Base-by-base conservation (phyloP, 2,113 vertebrate species). In the Excalfactoria chinensis region DNA sequence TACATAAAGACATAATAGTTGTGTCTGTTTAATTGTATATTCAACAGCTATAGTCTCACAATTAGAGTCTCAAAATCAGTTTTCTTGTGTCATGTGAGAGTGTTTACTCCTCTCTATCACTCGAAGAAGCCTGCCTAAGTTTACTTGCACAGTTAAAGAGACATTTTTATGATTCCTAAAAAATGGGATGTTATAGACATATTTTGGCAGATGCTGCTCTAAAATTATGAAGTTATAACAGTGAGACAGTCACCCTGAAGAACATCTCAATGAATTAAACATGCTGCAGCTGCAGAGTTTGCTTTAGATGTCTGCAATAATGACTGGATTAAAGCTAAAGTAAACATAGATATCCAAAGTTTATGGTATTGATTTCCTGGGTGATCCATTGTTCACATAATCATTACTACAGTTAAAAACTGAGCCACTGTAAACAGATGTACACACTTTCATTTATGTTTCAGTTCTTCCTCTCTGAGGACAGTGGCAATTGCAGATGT, bases 181-280 rank as follows among this genome's bases (percentile, higher is more conserved):
- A 95, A 92, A 66, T 60, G 94, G 77, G 63, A 56, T 93, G 53
- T 92, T 93, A 87, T 6, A 78, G 84, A 66, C 85, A 84, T 93
- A 89, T 93, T 95, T 96, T 96, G 91, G 96, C 96, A 97, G 94
- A 96, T 90, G 87, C 75, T 95, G 72, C 84, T 92, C 66, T 93
- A 94, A 96, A 96, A 96, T 93, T 95, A 78, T 93, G 69, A 94
- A 86, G 87, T 91, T 95, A 74, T 86, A 97, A 87, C 79, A 46
- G 82, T 83, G 84, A 83, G 66, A 94, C 77, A 95, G 93, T 91
- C 84, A 93, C 91, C 73, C 89, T 95, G 80, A 89, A 96, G 91
- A 97, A 72, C 84, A 95, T 95, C 82, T 96, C 88, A 84, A 96
- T 97, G 94, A 96, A 97, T 97, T 97, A 97, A 97, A 96, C 94